Percentiles rank a stretch among this genome's conserved stretches.
Conservation (phyloP, 2,888 invertebrate genomes). For the Molorchus minor region DNA sequence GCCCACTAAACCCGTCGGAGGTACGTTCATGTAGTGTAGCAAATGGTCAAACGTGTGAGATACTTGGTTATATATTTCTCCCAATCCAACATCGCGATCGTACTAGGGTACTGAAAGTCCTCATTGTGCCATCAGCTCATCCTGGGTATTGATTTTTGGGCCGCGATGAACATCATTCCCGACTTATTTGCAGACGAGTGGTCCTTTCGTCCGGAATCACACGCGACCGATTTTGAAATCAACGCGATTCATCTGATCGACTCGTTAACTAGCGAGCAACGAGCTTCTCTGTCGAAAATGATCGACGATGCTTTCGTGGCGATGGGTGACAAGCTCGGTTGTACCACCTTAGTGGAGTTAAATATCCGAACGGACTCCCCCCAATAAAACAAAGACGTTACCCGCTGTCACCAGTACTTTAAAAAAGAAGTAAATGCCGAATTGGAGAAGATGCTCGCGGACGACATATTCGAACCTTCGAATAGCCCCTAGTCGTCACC, state of each 20-base stretch:
- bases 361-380: conserved; percentile 14
- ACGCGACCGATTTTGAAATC: neutral
- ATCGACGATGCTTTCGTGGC: conserved; percentile 24
- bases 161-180: neutral
- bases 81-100: neutral
- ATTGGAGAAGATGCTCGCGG: conserved; percentile 40
- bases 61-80: neutral
- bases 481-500: conserved; percentile 48
- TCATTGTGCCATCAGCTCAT: neutral
- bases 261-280: neutral
- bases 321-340: conserved; percentile 9
- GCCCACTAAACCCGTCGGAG: neutral
- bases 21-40: neutral
- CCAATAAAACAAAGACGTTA: conserved; percentile 30
- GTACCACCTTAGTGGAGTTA: conserved; percentile 21
- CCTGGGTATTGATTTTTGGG: neutral
- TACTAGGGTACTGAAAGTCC: neutral
- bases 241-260: neutral
- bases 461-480: conserved; percentile 41
- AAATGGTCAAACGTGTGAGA: neutral
- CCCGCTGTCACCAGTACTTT: conserved; percentile 22
- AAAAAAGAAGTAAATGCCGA: conserved; percentile 25
- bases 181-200: neutral
- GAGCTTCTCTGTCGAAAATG: neutral
- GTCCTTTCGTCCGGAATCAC: neutral